Base-by-base conservation (phyloP, 2,797 vertebrate species). In the Picus viridis region DNA sequence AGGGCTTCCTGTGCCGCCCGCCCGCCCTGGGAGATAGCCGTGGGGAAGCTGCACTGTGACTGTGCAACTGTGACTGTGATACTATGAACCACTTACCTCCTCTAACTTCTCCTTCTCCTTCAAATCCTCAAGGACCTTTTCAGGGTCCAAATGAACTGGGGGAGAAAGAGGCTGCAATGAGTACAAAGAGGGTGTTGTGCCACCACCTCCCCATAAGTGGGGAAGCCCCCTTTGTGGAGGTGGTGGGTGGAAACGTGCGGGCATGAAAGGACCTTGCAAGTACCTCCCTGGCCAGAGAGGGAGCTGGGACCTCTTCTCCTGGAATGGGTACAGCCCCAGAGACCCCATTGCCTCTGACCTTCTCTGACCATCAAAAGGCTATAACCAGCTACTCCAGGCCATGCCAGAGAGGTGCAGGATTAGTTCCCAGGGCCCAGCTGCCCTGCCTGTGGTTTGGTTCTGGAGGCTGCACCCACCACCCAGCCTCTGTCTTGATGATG, bases 41-140 rank as follows among this genome's bases (percentile, higher is more conserved):
- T 1, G 6, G 67, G 67, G 39, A 23, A 68, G 49, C 32, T 62
- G 23, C 7, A 5, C 10, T 2, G 0, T 67, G 43, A 22, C 3
- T 26, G 6, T 36, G 32, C 30, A 39, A 8, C 10, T 2, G 0
- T 67, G 43, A 22, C 3, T 26, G 6, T 36, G 32, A 27, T n/a
- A n/a, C n/a, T n/a, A n/a, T n/a, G n/a, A 39, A 8, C 6, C n/a
- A 3, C 90, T 95, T 86, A 98, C 98, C 96, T 95, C 91, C 56
- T 94, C 87, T 7, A 98, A 68, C 57, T 95, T 96, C 41, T 93
- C 93, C 88, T 89, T 96, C 41, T 90, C 82, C 67, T 94, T 95
- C 90, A 98, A 69, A 26, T n/a, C 32, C 22, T 95, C 56, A 3
- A 93, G 96, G 41, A 97, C 45, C 7, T 94, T 83, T 32, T 83